Evolutionary conservation across 2,113 vertebrate genomes (phyloP), one percentile per base, ranked within the genome.

Genomic region (Pelobates fuscus): DNA sequence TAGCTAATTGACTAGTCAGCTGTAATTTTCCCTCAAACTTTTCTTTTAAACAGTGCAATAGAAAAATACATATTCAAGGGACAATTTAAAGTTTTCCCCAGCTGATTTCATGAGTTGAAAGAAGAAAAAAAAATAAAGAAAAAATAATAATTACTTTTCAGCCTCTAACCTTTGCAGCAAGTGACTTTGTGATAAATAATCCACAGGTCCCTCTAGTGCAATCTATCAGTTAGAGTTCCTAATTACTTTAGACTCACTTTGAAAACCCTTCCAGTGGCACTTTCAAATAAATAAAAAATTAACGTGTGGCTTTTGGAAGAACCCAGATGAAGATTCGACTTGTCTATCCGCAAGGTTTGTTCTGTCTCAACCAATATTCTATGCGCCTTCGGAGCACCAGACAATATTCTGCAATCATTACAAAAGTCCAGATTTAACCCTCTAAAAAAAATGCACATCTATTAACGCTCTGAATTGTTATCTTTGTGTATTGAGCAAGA

Each of bases 161-260:
- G 90, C 89, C 88, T 90, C 90, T 88, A 91, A 90, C 91, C 91
- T 91, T 91, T 88, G 88, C 77, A 84, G 89, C 89, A 85, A 89
- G 90, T 84, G 88, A 89, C 90, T 89, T 49, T 77, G 89, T 90
- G 86, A 91, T 89, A 92, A 91, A 91, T 88, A 91, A 89, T 88
- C 90, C 88, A 83, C 84, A 78, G 70, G 78, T 86, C 89, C 87
- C 89, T 85, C 88, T 86, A 88, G 89, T 83, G 83, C 78, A 82
- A 87, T 89, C 88, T 88, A 80, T 88, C 90, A 89, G 89, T 81
- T 46, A 83, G 83, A 81, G 73, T 75, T 81, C 89, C 91, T 91
- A 88, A 90, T 91, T 90, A 89, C 90, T 89, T 86, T 78, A 86
- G 86, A 90, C 89, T 87, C 88, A 82, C 87, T 88, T 86, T 82